Evolutionary conservation across 2,113 vertebrate genomes (phyloP).

Genomic region (Lepus timidus): DNA sequence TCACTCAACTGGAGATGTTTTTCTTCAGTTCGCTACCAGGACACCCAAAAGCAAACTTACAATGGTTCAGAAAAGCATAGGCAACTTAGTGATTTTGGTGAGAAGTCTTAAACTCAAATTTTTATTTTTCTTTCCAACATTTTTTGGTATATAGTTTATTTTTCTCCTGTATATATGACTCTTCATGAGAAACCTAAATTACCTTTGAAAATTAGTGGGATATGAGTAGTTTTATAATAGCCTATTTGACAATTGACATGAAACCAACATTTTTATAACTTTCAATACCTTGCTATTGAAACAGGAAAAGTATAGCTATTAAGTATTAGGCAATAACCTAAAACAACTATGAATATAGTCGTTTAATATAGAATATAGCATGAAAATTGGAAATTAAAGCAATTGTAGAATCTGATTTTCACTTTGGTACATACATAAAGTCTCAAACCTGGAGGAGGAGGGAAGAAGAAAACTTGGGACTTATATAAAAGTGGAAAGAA

Average conservation of each 20-base stretch:
- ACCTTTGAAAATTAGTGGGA: not conserved
- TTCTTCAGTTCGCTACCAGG: not conserved
- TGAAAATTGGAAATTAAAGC: not conserved
- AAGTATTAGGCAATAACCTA: not conserved
- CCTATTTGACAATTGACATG: not conserved
- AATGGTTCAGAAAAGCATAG: not conserved
- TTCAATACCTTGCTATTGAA: not conserved
- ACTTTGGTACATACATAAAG: not conserved
- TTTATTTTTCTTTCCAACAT: not conserved
- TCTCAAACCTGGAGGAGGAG: accelerated
- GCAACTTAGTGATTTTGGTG: not conserved
- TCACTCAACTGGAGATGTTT: not conserved
- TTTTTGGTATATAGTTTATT: not conserved
- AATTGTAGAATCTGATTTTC: not conserved
- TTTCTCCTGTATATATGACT: not conserved
- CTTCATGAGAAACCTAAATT: not conserved
- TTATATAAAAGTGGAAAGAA: not conserved
- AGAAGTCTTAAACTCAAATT: not conserved
- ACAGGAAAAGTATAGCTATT: not conserved
- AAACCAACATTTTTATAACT: not conserved
- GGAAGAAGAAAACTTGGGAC: not conserved
- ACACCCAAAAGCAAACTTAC: not conserved
- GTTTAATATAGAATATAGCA: not conserved
- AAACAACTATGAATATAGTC: not conserved
- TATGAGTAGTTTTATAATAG: not conserved